Evolutionary conservation across 2,113 vertebrate genomes (phyloP).

Genomic region (Saguinus midas): DNA sequence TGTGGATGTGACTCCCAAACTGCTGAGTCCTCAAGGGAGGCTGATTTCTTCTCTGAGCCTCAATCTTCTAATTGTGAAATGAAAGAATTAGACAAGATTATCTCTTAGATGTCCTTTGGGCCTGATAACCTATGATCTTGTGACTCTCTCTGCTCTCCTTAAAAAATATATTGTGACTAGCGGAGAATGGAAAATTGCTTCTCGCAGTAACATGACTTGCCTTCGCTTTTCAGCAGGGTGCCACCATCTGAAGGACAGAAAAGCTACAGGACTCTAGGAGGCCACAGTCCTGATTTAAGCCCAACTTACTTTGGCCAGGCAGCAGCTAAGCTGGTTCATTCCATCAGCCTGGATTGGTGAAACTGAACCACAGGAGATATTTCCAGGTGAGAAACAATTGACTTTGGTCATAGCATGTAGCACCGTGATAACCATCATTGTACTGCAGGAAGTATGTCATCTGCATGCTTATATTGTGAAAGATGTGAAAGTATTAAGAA

Average conservation of each 20-base stretch:
- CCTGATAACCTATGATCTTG: not conserved
- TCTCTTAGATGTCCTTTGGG: not conserved
- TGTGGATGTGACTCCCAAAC: not conserved
- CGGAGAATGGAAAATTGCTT: not conserved
- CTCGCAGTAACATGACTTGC: not conserved
- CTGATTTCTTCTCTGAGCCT: not conserved
- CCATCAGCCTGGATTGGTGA: conserved; percentile 58
- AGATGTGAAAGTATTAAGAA: not conserved
- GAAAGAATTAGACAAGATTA: not conserved
- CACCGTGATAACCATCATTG: accelerated
- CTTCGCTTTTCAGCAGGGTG: not conserved
- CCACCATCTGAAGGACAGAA: not conserved
- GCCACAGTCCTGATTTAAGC: not conserved
- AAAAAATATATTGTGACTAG: too few species aligned
- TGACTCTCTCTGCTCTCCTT: not conserved
- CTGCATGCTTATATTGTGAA: accelerated
- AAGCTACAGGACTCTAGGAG: not conserved
- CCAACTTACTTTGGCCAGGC: not conserved
- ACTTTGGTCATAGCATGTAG: not conserved
- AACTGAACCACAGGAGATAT: not conserved
- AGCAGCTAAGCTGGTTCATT: not conserved
- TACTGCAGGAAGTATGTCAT: accelerated
- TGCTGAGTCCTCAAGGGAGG: not conserved
- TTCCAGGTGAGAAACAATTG: conserved; percentile 61
- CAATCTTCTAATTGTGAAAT: not conserved